phyloP scores from a whole-genome alignment of 1,140 invertebrate species.

The Eumaeus atala region DNA sequence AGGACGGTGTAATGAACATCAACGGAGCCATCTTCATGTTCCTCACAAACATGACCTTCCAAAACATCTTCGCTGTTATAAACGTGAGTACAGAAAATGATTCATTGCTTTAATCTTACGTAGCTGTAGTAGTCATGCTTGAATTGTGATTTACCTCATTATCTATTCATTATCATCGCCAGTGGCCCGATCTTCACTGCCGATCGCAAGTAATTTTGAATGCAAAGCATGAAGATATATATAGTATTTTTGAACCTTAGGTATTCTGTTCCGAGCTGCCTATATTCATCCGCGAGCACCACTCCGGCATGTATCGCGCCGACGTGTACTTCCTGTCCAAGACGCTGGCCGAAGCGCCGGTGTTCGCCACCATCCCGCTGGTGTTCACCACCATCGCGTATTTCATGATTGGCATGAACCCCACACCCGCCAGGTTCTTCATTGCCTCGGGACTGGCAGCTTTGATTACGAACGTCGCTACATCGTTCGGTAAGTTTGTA shows the following conservation, averaged over 20 bases:
- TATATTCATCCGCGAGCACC: conserved; percentile 93
- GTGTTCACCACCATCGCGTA: conserved; percentile 91
- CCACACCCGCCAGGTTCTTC: conserved; percentile 82
- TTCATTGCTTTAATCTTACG: too few species aligned
- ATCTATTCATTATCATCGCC: too few species aligned
- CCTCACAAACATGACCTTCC: conserved; percentile 94
- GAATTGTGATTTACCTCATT: too few species aligned
- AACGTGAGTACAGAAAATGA: conserved; percentile 78
- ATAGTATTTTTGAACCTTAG: too few species aligned
- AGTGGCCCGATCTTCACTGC: too few species aligned
- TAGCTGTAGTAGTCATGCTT: too few species aligned
- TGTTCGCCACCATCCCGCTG: conserved; percentile 87
- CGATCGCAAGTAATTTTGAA: too few species aligned
- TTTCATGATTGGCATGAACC: conserved; percentile 90
- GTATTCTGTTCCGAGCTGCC: conserved; percentile 94
- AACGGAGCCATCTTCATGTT: conserved; percentile 96
- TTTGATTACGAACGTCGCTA: conserved; percentile 91
- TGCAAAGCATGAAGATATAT: too few species aligned
- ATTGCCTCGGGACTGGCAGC: conserved; percentile 83
- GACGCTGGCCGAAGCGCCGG: conserved; percentile 89
- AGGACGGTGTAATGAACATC: conserved; percentile 95
- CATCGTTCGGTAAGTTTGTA: conserved; percentile 90
- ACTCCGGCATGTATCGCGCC: conserved; percentile 93
- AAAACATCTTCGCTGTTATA: conserved; percentile 92
- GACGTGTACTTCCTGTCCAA: conserved; percentile 96